phyloP scores from a whole-genome alignment of 2,113 vertebrate species.

The Hemichromis elongatus region DNA sequence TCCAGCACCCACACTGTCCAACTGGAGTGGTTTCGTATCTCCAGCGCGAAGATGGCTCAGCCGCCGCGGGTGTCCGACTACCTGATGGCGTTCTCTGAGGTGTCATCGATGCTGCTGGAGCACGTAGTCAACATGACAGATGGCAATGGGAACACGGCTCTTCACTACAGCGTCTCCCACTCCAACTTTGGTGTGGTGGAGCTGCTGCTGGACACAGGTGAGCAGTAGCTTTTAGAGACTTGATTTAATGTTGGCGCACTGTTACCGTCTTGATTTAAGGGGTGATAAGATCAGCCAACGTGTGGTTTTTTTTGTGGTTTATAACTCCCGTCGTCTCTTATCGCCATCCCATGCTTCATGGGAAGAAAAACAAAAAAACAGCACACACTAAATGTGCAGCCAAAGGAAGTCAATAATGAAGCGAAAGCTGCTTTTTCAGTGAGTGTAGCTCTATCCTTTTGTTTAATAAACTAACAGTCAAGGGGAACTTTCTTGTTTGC shows the following conservation, averaged over 20 bases:
- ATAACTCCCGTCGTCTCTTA: fast-evolving
- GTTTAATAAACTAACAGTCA: background rate
- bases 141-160: conserved; percentile 89
- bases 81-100: conserved; percentile 78
- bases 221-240: conserved; percentile 1
- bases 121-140: conserved; percentile 91
- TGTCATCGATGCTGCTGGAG: conserved; percentile 77
- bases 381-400: background rate
- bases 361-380: background rate
- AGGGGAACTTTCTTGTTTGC: background rate
- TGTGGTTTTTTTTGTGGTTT: background rate
- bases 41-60: conserved; percentile 84
- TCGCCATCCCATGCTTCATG: background rate
- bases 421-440: background rate
- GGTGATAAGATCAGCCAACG: background rate
- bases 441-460: background rate
- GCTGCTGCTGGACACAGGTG: conserved; percentile 88
- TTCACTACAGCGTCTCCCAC: conserved; percentile 97
- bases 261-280: background rate
- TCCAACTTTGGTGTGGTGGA: conserved; percentile 88
- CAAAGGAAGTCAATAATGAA: background rate
- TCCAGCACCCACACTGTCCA: conserved; percentile 81
- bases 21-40: conserved; percentile 92
- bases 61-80: conserved; percentile 75
- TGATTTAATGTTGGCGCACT: background rate